Percentiles rank a stretch among this genome's conserved stretches.
Conservation (phyloP, 2,797 vertebrate genomes). For the Platalea minor region DNA sequence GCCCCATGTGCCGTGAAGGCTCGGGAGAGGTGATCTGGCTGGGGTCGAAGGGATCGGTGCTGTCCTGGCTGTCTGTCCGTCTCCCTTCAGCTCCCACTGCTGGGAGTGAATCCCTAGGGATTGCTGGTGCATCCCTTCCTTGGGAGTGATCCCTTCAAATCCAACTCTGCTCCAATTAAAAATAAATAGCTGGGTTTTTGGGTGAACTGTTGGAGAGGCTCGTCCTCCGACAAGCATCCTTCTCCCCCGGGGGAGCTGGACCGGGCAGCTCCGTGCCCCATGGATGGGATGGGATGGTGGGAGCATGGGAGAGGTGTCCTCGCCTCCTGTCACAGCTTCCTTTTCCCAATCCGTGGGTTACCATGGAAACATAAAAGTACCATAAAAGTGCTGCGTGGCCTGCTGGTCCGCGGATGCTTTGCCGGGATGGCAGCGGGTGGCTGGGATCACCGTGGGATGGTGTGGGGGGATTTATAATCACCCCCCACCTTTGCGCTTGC, state of each 20-base stretch:
- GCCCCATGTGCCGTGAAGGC: not conserved
- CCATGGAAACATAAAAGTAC: not conserved
- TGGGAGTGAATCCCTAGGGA: not conserved
- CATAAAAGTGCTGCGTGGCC: not conserved
- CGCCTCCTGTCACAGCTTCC: accelerated
- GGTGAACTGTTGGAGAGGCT: not conserved
- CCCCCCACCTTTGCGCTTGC: not conserved
- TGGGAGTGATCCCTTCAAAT: not conserved
- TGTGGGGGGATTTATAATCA: not conserved
- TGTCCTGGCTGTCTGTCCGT: accelerated
- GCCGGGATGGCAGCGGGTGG: not conserved
- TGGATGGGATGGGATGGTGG: not conserved
- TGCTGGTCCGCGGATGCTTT: not conserved
- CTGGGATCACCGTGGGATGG: not conserved
- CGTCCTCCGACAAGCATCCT: not conserved
- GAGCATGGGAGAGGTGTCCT: not conserved
- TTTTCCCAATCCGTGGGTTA: not conserved
- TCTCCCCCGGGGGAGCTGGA: not conserved
- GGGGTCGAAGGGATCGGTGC: not conserved
- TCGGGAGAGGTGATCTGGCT: not conserved
- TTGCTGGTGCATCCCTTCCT: not conserved
- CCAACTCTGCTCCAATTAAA: not conserved
- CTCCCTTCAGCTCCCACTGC: not conserved
- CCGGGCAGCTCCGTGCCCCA: not conserved
- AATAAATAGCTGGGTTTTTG: not conserved